These are phyloP conservation scores for Neotoxoptera formosana DNA, from an alignment of 1,140 invertebrate genomes.

Conservation along the genomic window DNA sequence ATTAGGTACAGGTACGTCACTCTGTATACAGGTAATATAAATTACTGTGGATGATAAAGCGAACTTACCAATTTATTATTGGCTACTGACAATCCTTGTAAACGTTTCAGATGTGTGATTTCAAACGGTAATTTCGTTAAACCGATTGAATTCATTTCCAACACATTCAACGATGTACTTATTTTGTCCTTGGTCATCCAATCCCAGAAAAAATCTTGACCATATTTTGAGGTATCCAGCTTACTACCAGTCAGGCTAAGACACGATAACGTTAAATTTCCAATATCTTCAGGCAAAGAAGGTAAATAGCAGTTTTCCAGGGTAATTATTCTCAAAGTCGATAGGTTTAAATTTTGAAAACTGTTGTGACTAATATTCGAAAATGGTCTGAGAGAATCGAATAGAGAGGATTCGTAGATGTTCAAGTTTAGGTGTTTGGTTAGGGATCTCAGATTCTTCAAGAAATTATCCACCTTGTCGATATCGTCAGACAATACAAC, in stretches of 20 bases:
- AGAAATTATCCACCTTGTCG: background rate
- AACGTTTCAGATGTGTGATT: background rate
- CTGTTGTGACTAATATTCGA: too few species aligned
- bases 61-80: conserved; percentile 35
- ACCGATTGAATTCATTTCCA: background rate
- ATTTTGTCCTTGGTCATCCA: background rate
- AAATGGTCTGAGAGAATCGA: accelerated
- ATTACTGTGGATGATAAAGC: background rate
- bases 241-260: background rate
- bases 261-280: background rate
- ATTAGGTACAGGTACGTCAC: too few species aligned
- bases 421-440: background rate
- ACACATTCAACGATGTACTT: background rate
- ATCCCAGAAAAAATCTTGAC: background rate
- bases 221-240: background rate
- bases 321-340: background rate
- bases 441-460: background rate
- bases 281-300: background rate
- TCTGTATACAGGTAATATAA: too few species aligned
- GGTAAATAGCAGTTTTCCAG: background rate
- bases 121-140: conserved; percentile 14
- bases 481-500: background rate
- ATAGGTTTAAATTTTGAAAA: background rate
- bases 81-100: background rate
- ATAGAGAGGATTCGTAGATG: background rate